Evolutionary conservation across 2,113 vertebrate species (phyloP).

Genomic region (Chloropsis hardwickii): DNA sequence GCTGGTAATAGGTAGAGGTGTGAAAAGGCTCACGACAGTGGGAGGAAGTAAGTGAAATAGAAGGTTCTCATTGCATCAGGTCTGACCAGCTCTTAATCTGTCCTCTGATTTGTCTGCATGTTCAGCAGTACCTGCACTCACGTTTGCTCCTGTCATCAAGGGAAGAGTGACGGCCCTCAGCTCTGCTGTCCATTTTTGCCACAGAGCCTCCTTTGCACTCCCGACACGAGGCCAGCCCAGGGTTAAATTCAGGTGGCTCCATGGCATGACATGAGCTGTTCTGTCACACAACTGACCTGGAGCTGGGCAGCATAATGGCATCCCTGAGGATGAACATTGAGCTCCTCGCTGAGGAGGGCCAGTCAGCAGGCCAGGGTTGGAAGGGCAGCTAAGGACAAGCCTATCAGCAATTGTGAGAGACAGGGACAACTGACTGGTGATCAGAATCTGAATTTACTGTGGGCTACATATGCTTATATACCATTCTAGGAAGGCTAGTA

Average conservation of each 20-base stretch:
- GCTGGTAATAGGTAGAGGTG: not conserved
- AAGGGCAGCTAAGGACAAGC: not conserved
- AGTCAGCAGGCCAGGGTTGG: too few species aligned
- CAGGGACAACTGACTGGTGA: too few species aligned
- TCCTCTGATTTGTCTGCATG: not conserved
- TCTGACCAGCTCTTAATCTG: not conserved
- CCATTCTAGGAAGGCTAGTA: too few species aligned
- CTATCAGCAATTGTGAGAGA: too few species aligned
- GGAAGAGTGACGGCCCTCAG: not conserved
- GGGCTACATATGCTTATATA: too few species aligned
- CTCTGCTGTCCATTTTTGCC: not conserved
- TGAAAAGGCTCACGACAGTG: not conserved
- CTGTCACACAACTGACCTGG: not conserved
- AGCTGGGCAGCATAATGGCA: not conserved
- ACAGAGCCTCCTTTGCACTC: not conserved
- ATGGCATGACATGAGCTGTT: not conserved
- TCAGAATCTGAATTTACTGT: too few species aligned
- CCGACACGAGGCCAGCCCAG: accelerated
- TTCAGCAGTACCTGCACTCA: not conserved
- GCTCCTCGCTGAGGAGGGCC: not conserved
- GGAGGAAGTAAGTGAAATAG: not conserved
- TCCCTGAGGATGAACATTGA: not conserved
- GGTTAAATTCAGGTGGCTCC: not conserved
- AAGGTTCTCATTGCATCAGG: not conserved
- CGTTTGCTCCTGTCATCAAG: not conserved